Percentiles rank a stretch among this genome's conserved stretches.
These are phyloP conservation scores for Pasiphila rectangulata DNA, from an alignment of 2,888 invertebrate species.

Conservation along the genomic window DNA sequence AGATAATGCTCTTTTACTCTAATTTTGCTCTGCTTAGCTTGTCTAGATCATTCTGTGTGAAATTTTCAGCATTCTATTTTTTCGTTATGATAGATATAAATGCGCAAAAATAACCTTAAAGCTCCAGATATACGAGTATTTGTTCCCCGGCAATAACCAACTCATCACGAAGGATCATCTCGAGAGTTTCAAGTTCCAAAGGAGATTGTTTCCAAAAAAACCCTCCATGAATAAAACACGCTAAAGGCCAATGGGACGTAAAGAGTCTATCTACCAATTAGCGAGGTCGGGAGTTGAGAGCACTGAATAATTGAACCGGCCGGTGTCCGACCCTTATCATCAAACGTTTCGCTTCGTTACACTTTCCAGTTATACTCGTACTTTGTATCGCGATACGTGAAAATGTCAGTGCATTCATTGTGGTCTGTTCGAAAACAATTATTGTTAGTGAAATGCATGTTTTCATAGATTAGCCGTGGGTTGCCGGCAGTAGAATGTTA, in stretches of 20 bases:
- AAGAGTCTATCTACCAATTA: constrained; percentile 59
- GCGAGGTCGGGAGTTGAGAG: constrained; percentile 60
- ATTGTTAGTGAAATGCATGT: too few species aligned
- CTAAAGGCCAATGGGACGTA: constrained; percentile 49
- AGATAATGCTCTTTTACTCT: too few species aligned
- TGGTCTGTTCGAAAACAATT: constrained; percentile 22
- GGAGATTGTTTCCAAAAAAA: constrained; percentile 11
- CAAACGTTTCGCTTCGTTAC: constrained; percentile 57
- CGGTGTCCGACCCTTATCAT: constrained; percentile 59
- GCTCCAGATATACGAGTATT: too few species aligned
- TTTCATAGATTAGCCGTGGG: too few species aligned
- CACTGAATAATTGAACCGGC: constrained; percentile 67
- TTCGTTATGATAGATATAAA: too few species aligned
- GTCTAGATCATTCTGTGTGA: too few species aligned
- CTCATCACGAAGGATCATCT: neutral
- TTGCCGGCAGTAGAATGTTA: too few species aligned
- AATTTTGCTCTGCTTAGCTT: too few species aligned
- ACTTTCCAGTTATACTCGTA: constrained; percentile 47
- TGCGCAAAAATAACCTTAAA: too few species aligned
- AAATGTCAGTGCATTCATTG: neutral
- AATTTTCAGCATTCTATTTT: too few species aligned
- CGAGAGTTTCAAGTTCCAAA: neutral
- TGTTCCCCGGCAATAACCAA: neutral
- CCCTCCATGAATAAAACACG: constrained; percentile 44
- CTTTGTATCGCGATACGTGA: constrained; percentile 37